These are phyloP conservation scores for Penaeus indicus DNA, from an alignment of 1,140 invertebrate genomes.

Conservation along the genomic window DNA sequence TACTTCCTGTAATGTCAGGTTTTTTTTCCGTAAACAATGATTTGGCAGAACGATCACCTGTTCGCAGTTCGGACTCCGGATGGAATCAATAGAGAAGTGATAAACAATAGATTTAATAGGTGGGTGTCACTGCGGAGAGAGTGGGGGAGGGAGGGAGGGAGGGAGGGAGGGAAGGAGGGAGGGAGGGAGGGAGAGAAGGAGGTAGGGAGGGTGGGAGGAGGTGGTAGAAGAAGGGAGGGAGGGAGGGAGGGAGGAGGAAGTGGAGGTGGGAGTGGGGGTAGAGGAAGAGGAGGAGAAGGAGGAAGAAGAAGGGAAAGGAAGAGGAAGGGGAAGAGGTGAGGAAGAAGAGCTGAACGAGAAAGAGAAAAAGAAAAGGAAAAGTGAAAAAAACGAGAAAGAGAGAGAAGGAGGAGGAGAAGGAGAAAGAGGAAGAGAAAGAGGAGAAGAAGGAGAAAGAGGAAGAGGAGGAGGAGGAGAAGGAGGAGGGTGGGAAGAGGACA, in stretches of 20 bases:
- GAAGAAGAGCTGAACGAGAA: neutral
- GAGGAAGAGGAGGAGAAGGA: neutral
- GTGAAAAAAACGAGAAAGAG: neutral
- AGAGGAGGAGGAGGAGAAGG: neutral
- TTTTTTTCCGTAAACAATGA: too few species aligned
- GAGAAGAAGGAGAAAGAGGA: neutral
- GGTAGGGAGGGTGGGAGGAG: too few species aligned
- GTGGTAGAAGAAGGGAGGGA: too few species aligned
- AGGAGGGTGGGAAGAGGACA: conserved; percentile 25
- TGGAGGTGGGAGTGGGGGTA: neutral
- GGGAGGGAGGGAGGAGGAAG: neutral
- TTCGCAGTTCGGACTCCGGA: too few species aligned
- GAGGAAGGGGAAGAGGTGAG: too few species aligned
- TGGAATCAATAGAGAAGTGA: neutral
- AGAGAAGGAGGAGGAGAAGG: neutral
- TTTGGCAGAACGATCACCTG: too few species aligned
- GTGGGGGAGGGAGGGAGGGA: neutral
- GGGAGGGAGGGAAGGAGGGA: too few species aligned
- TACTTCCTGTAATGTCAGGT: too few species aligned
- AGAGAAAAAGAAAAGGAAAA: neutral
- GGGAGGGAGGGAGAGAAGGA: too few species aligned
- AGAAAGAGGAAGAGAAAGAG: neutral
- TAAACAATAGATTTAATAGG: neutral
- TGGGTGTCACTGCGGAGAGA: neutral
- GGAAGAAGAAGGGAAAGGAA: neutral